Evolutionary conservation across 2,888 invertebrate species (phyloP).

Genomic region (Acanthococcus lagerstroemiae): DNA sequence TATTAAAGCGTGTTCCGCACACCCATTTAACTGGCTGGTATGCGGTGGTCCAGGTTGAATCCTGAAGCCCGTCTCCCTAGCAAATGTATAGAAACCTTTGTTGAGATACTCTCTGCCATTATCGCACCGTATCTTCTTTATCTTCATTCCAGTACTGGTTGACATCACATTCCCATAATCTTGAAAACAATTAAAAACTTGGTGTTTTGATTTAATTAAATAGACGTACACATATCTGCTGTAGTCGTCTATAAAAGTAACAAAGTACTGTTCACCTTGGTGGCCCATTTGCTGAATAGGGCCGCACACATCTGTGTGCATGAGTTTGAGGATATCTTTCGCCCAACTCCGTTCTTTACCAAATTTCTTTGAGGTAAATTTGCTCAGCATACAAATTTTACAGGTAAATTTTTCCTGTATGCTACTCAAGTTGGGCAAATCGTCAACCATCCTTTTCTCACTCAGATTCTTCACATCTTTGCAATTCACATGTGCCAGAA

Average conservation of each 20-base stretch:
- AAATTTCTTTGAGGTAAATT: not conserved
- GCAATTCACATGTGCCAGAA: not conserved
- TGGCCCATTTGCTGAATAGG: too few relatives aligned
- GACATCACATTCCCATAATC: too few relatives aligned
- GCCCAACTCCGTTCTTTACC: not conserved
- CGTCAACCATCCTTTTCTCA: not conserved
- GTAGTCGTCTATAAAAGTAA: conserved; percentile 34
- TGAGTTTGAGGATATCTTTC: not conserved
- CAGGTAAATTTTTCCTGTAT: not conserved
- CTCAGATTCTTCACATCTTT: not conserved
- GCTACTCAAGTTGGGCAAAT: not conserved
- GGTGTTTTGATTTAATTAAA: conserved; percentile 32
- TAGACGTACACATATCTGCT: conserved; percentile 33
- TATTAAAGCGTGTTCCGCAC: conserved; percentile 28
- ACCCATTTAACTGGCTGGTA: conserved; percentile 15
- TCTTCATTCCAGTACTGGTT: too few relatives aligned
- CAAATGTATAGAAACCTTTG: not conserved
- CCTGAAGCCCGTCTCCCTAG: not conserved
- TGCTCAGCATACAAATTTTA: not conserved
- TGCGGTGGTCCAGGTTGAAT: not conserved
- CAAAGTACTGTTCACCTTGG: conserved; percentile 33
- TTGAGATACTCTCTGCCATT: not conserved
- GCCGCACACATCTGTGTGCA: too few relatives aligned
- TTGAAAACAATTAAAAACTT: too few relatives aligned
- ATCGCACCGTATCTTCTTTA: too few relatives aligned